Evolutionary conservation across 2,797 vertebrate genomes (phyloP).

Genomic region (Gastrophryne carolinensis): DNA sequence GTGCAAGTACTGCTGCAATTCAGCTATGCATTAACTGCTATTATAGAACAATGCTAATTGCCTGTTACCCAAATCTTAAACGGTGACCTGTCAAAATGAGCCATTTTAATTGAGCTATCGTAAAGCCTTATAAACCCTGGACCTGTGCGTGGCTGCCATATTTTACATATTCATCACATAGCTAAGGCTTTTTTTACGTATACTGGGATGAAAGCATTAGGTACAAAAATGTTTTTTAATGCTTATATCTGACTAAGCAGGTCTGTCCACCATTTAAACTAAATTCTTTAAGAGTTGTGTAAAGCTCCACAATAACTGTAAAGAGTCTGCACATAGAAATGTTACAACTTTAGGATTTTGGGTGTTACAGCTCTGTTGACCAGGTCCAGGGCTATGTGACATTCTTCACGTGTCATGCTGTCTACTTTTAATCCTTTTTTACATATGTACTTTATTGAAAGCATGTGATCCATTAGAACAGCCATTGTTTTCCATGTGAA

Average conservation of each 20-base stretch:
- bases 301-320: too few species aligned
- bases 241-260: background rate
- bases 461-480: too few species aligned
- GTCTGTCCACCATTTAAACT: constrained; percentile 9
- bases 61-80: background rate
- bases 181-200: background rate
- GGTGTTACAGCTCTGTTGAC: too few species aligned
- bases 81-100: background rate
- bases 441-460: too few species aligned
- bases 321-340: too few species aligned
- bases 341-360: too few species aligned
- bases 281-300: too few species aligned
- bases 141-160: background rate
- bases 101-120: background rate
- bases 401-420: too few species aligned
- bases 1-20: background rate
- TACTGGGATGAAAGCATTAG: background rate
- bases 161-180: background rate
- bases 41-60: constrained; percentile 29
- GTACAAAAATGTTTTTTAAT: background rate
- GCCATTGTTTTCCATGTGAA: too few species aligned
- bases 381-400: too few species aligned
- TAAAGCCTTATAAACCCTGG: background rate
- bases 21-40: constrained; percentile 9
- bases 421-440: too few species aligned